phyloP scores from a whole-genome alignment of 2,113 vertebrate species.

The Forbesichthys agassizii region DNA sequence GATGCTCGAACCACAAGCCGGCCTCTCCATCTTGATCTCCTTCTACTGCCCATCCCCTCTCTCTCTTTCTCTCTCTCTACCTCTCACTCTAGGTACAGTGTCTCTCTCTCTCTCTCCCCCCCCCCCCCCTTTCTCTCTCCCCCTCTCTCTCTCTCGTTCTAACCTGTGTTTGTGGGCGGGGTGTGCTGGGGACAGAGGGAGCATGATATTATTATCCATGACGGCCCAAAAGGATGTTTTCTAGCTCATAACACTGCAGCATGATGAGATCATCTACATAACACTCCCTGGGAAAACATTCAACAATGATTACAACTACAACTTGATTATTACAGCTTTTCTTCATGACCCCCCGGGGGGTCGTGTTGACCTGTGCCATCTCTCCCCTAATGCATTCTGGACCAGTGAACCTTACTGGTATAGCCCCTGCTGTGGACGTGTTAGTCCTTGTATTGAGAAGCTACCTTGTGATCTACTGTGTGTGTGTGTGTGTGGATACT shows the following conservation, averaged over 20 bases:
- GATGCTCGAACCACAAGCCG: constrained; percentile 11
- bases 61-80: background rate
- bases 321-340: background rate
- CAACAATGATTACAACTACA: background rate
- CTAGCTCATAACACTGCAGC: too few relatives aligned
- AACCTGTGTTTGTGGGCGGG: too few relatives aligned
- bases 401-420: constrained; percentile 48
- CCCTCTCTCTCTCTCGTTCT: background rate
- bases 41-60: background rate
- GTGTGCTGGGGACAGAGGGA: too few relatives aligned
- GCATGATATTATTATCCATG: too few relatives aligned
- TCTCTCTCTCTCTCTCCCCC: too few relatives aligned
- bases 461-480: constrained; percentile 15
- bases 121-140: too few relatives aligned
- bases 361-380: constrained; percentile 4
- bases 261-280: background rate
- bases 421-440: constrained; percentile 47
- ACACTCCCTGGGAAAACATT: background rate
- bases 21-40: constrained; percentile 7
- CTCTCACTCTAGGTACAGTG: too few relatives aligned
- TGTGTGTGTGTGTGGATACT: too few relatives aligned
- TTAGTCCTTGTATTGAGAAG: constrained; percentile 20
- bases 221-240: too few relatives aligned
- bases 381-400: constrained; percentile 48
- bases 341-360: background rate